These are phyloP conservation scores for Cheirogaleus medius DNA, from an alignment of 2,113 vertebrate genomes.

Conservation along the genomic window DNA sequence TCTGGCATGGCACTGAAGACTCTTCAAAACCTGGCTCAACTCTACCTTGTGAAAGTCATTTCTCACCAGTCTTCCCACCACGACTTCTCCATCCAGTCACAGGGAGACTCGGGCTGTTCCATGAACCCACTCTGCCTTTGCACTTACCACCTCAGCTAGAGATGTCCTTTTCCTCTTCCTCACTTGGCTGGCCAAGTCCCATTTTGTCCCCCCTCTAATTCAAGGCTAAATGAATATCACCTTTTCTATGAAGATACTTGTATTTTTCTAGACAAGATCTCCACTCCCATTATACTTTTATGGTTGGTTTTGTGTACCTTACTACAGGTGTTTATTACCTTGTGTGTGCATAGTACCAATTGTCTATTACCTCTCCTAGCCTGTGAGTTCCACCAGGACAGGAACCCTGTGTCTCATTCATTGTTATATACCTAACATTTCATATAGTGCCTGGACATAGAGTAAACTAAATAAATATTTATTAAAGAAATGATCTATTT, in stretches of 20 bases:
- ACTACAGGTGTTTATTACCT: background rate
- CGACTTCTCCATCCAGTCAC: background rate
- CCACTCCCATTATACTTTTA: background rate
- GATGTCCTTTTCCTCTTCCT: background rate
- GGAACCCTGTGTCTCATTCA: background rate
- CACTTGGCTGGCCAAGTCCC: background rate
- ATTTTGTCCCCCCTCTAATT: background rate
- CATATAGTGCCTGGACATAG: background rate
- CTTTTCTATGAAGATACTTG: background rate
- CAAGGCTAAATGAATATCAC: background rate
- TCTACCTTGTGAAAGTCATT: background rate
- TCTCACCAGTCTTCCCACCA: background rate
- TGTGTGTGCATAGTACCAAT: background rate
- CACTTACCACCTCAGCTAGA: background rate
- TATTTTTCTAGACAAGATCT: background rate
- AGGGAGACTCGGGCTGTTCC: background rate
- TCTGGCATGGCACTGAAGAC: background rate
- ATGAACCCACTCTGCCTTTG: background rate
- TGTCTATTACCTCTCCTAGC: background rate
- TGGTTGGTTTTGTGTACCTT: background rate
- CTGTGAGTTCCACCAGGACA: background rate
- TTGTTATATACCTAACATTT: background rate
- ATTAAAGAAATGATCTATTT: background rate
- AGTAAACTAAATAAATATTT: background rate
- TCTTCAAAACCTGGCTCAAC: background rate